These are phyloP conservation scores for Drosophila baimaii DNA, from an alignment of 1,140 invertebrate genomes.

Conservation along the genomic window DNA sequence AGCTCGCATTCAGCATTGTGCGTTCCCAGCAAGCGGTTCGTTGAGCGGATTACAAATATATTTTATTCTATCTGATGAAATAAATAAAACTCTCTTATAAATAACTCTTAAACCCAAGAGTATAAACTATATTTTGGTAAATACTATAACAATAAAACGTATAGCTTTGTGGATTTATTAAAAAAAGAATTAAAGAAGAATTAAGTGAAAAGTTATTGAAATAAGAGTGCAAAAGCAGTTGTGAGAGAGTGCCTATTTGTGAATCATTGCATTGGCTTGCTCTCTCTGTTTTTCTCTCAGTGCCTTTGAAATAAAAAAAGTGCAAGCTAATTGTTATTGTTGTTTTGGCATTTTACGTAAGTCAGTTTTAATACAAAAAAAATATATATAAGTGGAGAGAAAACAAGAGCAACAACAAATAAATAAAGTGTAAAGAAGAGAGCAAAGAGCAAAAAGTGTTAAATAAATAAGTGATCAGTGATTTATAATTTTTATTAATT, in stretches of 20 bases:
- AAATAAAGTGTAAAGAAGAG: background rate
- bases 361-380: slow-evolving; percentile 24
- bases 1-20: slow-evolving; percentile 59
- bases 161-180: background rate
- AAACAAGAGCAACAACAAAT: background rate
- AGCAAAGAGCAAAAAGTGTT: slow-evolving; percentile 3
- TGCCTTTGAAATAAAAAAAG: slow-evolving; percentile 33
- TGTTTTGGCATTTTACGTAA: slow-evolving; percentile 61
- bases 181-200: background rate
- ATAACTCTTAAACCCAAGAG: background rate
- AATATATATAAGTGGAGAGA: slow-evolving; percentile 1
- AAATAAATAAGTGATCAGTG: background rate
- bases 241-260: background rate
- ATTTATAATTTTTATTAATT: background rate
- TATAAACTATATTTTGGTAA: background rate
- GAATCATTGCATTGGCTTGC: background rate
- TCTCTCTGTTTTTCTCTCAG: slow-evolving; percentile 18
- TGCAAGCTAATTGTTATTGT: slow-evolving; percentile 49
- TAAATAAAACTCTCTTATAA: slow-evolving; percentile 15
- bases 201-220: background rate
- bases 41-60: slow-evolving; percentile 30
- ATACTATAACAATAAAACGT: background rate
- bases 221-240: background rate
- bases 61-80: background rate
- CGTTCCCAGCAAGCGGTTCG: slow-evolving; percentile 58